Evolutionary conservation across 2,797 vertebrate genomes (phyloP).

Genomic region (Halcyon chelicuti): DNA sequence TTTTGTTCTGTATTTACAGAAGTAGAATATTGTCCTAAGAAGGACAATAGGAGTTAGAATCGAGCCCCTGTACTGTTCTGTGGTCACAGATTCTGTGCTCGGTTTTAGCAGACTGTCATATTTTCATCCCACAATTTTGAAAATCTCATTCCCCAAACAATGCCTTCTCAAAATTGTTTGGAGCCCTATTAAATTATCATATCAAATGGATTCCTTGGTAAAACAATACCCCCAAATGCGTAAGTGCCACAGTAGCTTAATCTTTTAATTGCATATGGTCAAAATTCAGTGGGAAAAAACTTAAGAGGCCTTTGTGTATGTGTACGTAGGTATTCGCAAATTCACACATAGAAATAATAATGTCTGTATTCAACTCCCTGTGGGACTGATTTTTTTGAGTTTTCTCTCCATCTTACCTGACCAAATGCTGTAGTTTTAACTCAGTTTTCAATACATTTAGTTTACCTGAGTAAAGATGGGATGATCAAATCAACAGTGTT

Average conservation of each 20-base stretch:
- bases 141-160: not conserved
- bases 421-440: not conserved
- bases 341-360: not conserved
- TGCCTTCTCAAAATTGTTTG: not conserved
- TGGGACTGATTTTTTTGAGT: not conserved
- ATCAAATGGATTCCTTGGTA: not conserved
- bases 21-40: not conserved
- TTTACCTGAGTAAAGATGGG: not conserved
- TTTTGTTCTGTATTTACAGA: not conserved
- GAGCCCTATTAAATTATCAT: not conserved
- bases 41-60: not conserved
- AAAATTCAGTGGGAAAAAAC: not conserved
- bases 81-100: not conserved
- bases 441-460: not conserved
- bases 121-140: not conserved
- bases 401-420: not conserved
- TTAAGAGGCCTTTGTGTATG: not conserved
- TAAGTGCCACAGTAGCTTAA: not conserved
- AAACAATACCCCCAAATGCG: not conserved
- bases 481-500: not conserved
- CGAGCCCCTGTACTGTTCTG: not conserved
- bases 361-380: not conserved
- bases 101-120: not conserved
- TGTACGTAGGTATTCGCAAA: not conserved
- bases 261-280: not conserved